Evolutionary conservation across 2,888 invertebrate genomes (phyloP), one percentile per base, ranked within the genome.

Genomic region (Melitaea athalia): DNA sequence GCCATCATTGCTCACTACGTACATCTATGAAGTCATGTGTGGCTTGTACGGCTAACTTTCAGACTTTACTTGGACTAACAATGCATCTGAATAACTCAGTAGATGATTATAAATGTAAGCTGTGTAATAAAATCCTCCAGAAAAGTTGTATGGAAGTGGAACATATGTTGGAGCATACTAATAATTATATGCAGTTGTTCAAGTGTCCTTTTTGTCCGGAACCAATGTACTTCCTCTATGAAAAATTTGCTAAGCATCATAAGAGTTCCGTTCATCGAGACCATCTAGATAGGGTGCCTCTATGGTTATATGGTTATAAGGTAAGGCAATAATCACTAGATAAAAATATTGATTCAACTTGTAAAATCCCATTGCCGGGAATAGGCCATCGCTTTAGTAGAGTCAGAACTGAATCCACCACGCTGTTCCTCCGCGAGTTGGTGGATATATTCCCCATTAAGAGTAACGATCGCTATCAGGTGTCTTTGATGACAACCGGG

Each of bases 131-230:
- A 0, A 0, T 3, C 0, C 14, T 88, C 0, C 0, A 0, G 0
- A 72, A 62, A 0, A 50, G 65, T 1, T 89, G 88, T 59, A 75
- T 76, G 73, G 78, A 80, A 2, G 64, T 71, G 0, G 70, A 78
- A 0, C 88, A 88, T 72, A 68, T 86, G 57, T 3, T 81, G 11
- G 17, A 14, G 0, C 88, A 88, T 47, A 79, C 80, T 0, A 55
- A 77, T 0, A 76, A 75, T 0, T 88, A 77, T 67, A 50, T 52
- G 0, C 1, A 78, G 0, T 73, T 77, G 0, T 77, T 74, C 3
- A 83, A 79, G 5, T 88, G 88, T 62, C n/a, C 70, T 0, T 0
- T 68, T 0, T 88, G 88, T 49, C 5, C 43, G 0, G 74, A 75
- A 0, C 63, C 75, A 0, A 68, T 67, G 0, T 73, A 82, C 53